Evolutionary conservation across 2,888 invertebrate genomes (phyloP).

Genomic region (Polydrusus pterygomalis): DNA sequence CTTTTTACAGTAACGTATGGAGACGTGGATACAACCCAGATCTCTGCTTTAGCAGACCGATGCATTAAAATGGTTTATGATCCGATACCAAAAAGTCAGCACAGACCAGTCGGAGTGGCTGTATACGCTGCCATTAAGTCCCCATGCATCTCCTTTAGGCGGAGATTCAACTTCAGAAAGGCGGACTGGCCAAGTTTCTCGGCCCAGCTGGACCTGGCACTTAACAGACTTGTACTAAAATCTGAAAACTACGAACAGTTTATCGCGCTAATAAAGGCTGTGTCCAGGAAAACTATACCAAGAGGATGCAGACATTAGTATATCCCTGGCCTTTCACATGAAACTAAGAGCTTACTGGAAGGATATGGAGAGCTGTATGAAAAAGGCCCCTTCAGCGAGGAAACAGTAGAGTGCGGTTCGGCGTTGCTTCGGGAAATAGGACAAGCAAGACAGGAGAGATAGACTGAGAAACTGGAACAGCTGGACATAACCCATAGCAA

Average conservation of each 20-base stretch:
- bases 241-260: not conserved
- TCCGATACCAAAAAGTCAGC: slow-evolving; percentile 1
- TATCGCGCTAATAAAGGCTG: not conserved
- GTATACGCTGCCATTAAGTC: not conserved
- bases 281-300: not conserved
- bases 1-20: not conserved
- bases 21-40: not conserved
- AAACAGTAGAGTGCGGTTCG: too few relatives aligned
- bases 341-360: not conserved
- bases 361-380: not conserved
- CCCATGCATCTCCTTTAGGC: not conserved
- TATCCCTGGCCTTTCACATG: not conserved
- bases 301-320: not conserved
- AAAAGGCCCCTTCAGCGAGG: not conserved
- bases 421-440: too few relatives aligned
- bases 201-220: not conserved
- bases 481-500: too few relatives aligned
- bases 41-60: not conserved
- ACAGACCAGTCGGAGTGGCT: not conserved
- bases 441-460: too few relatives aligned
- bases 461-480: too few relatives aligned
- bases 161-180: slow-evolving; percentile 5
- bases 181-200: not conserved
- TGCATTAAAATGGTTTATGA: not conserved
- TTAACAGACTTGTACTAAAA: not conserved